Evolutionary conservation across 2,797 vertebrate species (phyloP), one percentile per base, ranked within the genome.

Genomic region (Acipenser transmontanus): DNA sequence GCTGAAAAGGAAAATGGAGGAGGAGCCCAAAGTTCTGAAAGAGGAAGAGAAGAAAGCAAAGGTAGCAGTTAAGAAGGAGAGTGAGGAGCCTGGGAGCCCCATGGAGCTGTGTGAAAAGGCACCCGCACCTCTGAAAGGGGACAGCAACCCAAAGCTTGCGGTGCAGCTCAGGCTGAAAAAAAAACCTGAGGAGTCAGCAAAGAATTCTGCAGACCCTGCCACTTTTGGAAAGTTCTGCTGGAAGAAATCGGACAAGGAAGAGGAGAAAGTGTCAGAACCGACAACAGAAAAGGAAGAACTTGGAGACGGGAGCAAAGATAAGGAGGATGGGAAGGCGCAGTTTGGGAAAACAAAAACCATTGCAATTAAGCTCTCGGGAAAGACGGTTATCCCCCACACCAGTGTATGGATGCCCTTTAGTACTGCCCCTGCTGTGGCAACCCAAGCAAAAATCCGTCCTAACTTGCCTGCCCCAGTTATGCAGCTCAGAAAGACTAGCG

Each of bases 181-280:
- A 69, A 89, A 90, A 70, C 84, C 71, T 64, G 73, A 74, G 70
- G 91, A 88, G 8, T 76, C 51, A 78, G 82, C 64, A 80, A 65
- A 76, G 50, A 67, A 78, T 10, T 71, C 76, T 52, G 69, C 70
- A 71, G 70, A 60, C 66, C 74, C 84, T 20, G 76, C 81, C 4
- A 75, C 82, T 6, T 95, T 97, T 66, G 95, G 95, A 51, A 97
- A 94, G 81, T 97, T 98, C 74, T 91, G 84, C 7, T 95, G 94
- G 94, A 98, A 93, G 72, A 94, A 92, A 77, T 81, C 81, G 60
- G 93, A 95, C 70, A 93, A 82, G 59, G 71, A 87, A 0, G 87
- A 94, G 47, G 93, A 93, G 56, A 94, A 91, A 79, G 89, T 86
- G 69, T 80, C 83, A n/a, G 70, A 72, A 65, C 63, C 73, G 7